These are phyloP conservation scores for Drosophila anomalata DNA, from an alignment of 2,888 invertebrate genomes.

Conservation along the genomic window DNA sequence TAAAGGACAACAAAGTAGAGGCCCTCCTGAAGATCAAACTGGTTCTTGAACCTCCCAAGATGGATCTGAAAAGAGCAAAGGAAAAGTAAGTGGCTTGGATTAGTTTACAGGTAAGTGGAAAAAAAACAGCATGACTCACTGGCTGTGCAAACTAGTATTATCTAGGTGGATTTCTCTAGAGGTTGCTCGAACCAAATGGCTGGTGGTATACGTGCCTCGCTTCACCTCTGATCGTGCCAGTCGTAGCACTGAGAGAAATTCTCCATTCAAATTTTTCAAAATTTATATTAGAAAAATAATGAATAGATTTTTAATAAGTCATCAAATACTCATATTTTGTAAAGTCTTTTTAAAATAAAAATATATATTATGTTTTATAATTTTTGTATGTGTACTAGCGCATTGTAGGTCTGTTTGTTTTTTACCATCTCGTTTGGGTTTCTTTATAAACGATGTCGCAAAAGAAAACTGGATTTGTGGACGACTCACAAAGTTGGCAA, in stretches of 20 bases:
- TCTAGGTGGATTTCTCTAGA: constrained; percentile 46
- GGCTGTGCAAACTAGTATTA: constrained; percentile 37
- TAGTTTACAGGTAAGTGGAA: constrained; percentile 53
- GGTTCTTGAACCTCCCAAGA: background rate
- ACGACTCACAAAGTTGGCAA: constrained; percentile 38
- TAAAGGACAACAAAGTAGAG: background rate
- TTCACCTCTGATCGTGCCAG: constrained; percentile 33
- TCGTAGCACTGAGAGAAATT: constrained; percentile 9
- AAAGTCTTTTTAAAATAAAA: background rate
- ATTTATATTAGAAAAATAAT: background rate
- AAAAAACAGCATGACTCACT: constrained; percentile 43
- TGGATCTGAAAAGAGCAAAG: constrained; percentile 6
- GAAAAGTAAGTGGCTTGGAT: constrained; percentile 23
- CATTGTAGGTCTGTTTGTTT: constrained; percentile 4
- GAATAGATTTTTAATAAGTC: too few relatives aligned
- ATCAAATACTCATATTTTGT: too few relatives aligned
- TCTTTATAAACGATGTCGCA: constrained; percentile 45
- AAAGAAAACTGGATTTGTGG: constrained; percentile 47
- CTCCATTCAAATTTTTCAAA: background rate
- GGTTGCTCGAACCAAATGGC: constrained; percentile 22
- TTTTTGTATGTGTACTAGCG: background rate
- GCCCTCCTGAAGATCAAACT: background rate
- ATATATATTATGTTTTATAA: background rate
- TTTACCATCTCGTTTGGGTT: constrained; percentile 27
- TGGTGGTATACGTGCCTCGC: constrained; percentile 25